These are phyloP conservation scores for Samia ricini DNA, from an alignment of 1,140 invertebrate species.

Conservation along the genomic window DNA sequence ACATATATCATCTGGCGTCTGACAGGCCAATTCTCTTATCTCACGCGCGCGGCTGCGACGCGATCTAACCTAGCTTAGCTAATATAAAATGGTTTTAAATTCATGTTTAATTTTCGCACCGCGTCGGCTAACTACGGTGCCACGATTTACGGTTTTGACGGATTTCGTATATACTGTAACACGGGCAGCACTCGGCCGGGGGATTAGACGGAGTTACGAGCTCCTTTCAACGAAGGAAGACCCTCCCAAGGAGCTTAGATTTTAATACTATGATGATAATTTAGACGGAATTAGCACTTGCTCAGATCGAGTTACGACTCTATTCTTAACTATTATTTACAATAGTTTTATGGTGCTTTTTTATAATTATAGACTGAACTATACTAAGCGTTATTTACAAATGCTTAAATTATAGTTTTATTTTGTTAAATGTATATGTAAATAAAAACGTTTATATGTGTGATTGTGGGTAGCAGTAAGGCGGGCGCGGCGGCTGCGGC, in stretches of 20 bases:
- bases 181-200: slow-evolving; percentile 28
- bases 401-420: too few relatives aligned
- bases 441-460: background rate
- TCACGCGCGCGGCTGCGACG: slow-evolving; percentile 67
- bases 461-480: background rate
- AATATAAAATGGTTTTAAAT: slow-evolving; percentile 78
- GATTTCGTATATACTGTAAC: slow-evolving; percentile 59
- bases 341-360: too few relatives aligned
- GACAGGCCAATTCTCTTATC: slow-evolving; percentile 93
- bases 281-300: slow-evolving; percentile 17
- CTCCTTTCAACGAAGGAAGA: too few relatives aligned
- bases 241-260: slow-evolving; percentile 14
- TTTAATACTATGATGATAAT: slow-evolving; percentile 52
- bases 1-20: slow-evolving; percentile 91
- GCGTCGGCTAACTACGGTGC: slow-evolving; percentile 57
- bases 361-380: too few relatives aligned
- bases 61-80: slow-evolving; percentile 76
- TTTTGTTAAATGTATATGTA: background rate
- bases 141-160: slow-evolving; percentile 71
- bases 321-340: too few relatives aligned
- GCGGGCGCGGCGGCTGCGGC: slow-evolving; percentile 8
- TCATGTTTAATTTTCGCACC: slow-evolving; percentile 71
- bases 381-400: too few relatives aligned
- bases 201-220: slow-evolving; percentile 54
- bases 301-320: background rate